phyloP scores from a whole-genome alignment of 2,888 invertebrate species.

The Gisinianus flammeolus region DNA sequence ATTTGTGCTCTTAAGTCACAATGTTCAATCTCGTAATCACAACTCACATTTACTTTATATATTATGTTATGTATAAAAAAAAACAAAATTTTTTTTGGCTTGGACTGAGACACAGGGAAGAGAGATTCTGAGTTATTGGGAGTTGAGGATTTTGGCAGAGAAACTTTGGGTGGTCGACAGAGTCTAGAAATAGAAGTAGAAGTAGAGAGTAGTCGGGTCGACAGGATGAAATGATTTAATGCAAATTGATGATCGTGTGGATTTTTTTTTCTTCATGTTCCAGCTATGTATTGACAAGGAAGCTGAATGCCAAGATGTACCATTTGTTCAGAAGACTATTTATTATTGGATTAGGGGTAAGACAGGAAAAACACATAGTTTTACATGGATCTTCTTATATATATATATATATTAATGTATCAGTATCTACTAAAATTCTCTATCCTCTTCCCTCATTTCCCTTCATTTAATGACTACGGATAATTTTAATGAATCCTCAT shows the following conservation, averaged over 20 bases:
- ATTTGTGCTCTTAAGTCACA: neutral
- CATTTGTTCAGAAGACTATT: constrained; percentile 55
- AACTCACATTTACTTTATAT: neutral
- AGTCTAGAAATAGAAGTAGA: too few species aligned
- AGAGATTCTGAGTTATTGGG: too few species aligned
- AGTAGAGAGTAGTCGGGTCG: too few species aligned
- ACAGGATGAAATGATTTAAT: constrained; percentile 19
- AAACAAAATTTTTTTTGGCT: too few species aligned
- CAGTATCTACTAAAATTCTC: neutral
- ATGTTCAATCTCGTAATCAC: neutral
- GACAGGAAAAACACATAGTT: constrained; percentile 23
- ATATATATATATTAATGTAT: neutral
- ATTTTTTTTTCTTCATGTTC: constrained; percentile 6
- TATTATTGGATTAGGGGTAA: constrained; percentile 57
- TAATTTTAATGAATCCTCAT: too few species aligned
- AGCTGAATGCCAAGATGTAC: constrained; percentile 50
- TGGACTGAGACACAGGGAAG: too few species aligned
- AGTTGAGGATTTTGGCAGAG: too few species aligned
- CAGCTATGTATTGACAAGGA: constrained; percentile 54
- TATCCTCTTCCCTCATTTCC: neutral
- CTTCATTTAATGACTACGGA: too few species aligned
- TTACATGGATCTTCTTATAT: too few species aligned
- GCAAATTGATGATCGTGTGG: constrained; percentile 5
- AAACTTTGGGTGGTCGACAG: neutral
- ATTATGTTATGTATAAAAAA: neutral